These are phyloP conservation scores for Alsophila aescularia DNA, from an alignment of 2,888 invertebrate species.

Conservation along the genomic window DNA sequence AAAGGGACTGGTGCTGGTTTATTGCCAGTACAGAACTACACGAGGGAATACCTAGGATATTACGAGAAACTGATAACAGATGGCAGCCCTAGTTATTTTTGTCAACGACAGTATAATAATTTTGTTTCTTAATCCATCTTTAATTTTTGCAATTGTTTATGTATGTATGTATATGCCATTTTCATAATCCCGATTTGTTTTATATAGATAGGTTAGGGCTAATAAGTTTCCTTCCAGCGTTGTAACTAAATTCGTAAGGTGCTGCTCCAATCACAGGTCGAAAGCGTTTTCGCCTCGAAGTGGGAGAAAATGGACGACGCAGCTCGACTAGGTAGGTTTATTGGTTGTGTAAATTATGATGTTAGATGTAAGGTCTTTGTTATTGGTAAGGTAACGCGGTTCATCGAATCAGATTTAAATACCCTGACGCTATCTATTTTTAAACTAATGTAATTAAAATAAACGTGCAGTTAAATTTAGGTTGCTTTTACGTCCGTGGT, in stretches of 20 bases:
- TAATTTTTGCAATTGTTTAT: constrained; percentile 15
- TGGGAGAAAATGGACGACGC: constrained; percentile 95
- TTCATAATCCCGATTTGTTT: constrained; percentile 25
- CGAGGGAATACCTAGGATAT: neutral
- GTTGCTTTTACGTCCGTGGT: no score
- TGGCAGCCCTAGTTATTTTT: neutral
- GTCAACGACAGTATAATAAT: neutral
- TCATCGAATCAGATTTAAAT: no score
- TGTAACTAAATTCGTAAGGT: constrained; percentile 73
- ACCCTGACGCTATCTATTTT: no score
- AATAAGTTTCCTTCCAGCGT: constrained; percentile 79
- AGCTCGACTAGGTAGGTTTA: constrained; percentile 92
- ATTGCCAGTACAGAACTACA: neutral
- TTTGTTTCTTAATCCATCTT: neutral
- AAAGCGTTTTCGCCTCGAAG: constrained; percentile 85
- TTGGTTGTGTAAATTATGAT: constrained; percentile 42
- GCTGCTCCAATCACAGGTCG: constrained; percentile 76
- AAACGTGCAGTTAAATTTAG: no score
- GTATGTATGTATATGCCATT: constrained; percentile 31
- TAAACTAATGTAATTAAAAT: no score
- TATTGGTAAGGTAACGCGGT: constrained; percentile 1
- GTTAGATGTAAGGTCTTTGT: constrained; percentile 16
- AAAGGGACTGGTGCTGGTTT: neutral
- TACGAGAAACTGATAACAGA: neutral
- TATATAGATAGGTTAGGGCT: constrained; percentile 64